Percentiles rank a stretch among this genome's conserved stretches.
These are phyloP conservation scores for Oryctes rhinoceros DNA, from an alignment of 1,140 invertebrate genomes.

Conservation along the genomic window DNA sequence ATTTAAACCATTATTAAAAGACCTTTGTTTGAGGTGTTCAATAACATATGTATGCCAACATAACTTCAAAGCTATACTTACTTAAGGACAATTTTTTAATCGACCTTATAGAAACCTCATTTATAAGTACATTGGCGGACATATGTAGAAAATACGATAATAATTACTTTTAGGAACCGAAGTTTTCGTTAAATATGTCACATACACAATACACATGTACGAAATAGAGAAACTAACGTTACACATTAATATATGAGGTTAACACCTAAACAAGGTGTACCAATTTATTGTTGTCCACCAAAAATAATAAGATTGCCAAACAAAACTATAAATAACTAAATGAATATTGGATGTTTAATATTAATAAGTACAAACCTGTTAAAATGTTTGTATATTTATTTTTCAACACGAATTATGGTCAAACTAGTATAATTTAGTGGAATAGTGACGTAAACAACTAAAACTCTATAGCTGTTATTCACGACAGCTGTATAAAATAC, in stretches of 20 bases:
- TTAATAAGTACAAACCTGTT: conserved; percentile 32
- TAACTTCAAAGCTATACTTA: background rate
- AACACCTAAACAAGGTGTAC: conserved; percentile 8
- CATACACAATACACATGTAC: conserved; percentile 25
- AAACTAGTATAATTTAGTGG: conserved; percentile 20
- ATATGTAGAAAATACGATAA: background rate
- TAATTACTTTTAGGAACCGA: background rate
- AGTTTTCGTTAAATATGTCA: conserved; percentile 32
- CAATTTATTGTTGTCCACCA: background rate
- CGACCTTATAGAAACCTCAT: conserved; percentile 19
- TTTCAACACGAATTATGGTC: conserved; percentile 7
- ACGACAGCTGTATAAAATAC: conserved; percentile 38
- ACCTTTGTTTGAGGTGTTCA: background rate
- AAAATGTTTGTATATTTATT: conserved; percentile 8
- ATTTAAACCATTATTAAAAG: conserved; percentile 4
- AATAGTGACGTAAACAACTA: conserved; percentile 39
- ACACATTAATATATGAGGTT: background rate
- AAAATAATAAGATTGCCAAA: background rate
- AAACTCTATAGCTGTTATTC: background rate
- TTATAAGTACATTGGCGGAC: conserved; percentile 19
- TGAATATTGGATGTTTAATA: background rate
- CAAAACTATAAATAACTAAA: background rate
- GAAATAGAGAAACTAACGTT: background rate
- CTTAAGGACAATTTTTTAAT: conserved; percentile 27
- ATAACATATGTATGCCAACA: conserved; percentile 17